phyloP scores from a whole-genome alignment of 2,113 vertebrate genomes.

The Pachypanchax playfairii region DNA sequence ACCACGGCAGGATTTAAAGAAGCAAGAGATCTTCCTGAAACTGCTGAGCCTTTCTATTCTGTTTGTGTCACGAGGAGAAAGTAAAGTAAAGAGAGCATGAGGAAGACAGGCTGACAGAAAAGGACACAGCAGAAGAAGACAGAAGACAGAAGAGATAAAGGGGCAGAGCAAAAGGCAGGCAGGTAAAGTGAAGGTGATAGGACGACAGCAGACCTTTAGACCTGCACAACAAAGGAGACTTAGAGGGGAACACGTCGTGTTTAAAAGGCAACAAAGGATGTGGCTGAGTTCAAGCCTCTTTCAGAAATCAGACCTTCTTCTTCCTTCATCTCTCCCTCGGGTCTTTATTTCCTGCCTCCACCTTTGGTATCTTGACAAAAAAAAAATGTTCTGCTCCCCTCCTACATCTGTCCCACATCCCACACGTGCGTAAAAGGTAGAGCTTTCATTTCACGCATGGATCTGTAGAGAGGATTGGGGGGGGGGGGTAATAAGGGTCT shows the following conservation, averaged over 20 bases:
- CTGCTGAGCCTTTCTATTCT: constrained; percentile 43
- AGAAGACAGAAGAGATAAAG: constrained; percentile 9
- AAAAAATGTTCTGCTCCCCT: constrained; percentile 3
- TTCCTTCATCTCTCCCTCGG: constrained; percentile 31
- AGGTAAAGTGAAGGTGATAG: constrained; percentile 27
- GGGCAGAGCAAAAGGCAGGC: neutral
- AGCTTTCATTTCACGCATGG: constrained; percentile 65
- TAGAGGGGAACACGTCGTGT: constrained; percentile 34
- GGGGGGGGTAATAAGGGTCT: constrained; percentile 57
- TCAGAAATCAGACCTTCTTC: constrained; percentile 30
- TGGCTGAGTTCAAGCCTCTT: neutral
- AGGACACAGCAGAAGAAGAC: constrained; percentile 53
- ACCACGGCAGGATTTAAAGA: constrained; percentile 55
- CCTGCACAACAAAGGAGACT: constrained; percentile 44
- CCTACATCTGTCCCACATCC: constrained; percentile 4
- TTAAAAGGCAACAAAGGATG: constrained; percentile 41
- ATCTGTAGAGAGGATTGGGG: constrained; percentile 48
- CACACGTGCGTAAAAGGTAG: constrained; percentile 24
- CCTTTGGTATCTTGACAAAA: neutral
- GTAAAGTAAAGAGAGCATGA: constrained; percentile 17
- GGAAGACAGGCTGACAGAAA: constrained; percentile 53
- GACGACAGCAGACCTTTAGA: constrained; percentile 46
- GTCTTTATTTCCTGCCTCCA: constrained; percentile 26
- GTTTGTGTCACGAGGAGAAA: constrained; percentile 54
- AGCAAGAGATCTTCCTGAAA: constrained; percentile 59